Conservation (phyloP, 2,888 invertebrate genomes). For the Caenorhabditis sp. region DNA sequence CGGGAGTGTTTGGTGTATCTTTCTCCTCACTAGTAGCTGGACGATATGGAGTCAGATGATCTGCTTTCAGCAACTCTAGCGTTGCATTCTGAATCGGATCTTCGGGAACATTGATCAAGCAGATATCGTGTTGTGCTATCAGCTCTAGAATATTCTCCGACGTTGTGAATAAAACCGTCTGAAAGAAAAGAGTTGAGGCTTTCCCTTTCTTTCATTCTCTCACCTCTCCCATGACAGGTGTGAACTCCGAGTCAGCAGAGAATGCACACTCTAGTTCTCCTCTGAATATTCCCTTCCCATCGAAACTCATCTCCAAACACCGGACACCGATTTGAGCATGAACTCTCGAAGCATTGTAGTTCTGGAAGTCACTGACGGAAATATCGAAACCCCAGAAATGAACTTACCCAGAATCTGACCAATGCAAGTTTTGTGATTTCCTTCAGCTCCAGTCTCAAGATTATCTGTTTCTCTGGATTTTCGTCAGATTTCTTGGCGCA, state of each 20-base stretch:
- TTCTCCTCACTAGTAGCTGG: constrained; percentile 59
- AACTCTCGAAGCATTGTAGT: constrained; percentile 92
- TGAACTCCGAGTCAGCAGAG: constrained; percentile 87
- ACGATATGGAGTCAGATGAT: constrained; percentile 54
- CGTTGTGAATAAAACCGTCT: constrained; percentile 92
- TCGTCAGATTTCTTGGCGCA: constrained; percentile 35
- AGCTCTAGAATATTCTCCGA: constrained; percentile 88
- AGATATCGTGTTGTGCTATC: constrained; percentile 85
- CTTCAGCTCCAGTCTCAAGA: constrained; percentile 28
- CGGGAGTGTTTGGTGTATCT: constrained; percentile 30
- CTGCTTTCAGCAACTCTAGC: constrained; percentile 12
- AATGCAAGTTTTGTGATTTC: constrained; percentile 71
- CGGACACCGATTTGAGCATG: constrained; percentile 90
- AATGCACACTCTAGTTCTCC: constrained; percentile 91
- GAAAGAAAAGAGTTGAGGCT: constrained; percentile 83
- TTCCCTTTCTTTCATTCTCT: not conserved
- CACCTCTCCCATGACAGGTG: constrained; percentile 86
- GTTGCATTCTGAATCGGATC: not conserved
- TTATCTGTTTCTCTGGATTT: not conserved
- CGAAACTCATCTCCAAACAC: constrained; percentile 86
- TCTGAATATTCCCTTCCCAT: constrained; percentile 87
- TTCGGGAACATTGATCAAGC: constrained; percentile 71
- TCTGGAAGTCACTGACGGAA: constrained; percentile 85
- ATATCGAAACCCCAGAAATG: not conserved
- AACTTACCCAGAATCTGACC: constrained; percentile 79